Evolutionary conservation across 2,888 invertebrate genomes (phyloP).

Genomic region (Melanophora roralis): DNA sequence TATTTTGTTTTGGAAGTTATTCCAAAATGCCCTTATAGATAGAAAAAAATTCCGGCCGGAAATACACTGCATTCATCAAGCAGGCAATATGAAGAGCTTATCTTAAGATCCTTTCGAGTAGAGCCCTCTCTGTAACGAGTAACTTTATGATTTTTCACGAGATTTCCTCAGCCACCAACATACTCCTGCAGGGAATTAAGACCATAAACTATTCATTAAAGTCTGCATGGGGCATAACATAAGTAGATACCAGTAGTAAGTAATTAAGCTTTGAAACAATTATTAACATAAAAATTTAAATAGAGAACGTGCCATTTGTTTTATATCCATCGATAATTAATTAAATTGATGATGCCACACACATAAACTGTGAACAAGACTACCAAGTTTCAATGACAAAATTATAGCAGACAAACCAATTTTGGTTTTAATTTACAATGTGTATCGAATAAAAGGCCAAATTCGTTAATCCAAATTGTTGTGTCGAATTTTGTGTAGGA

Average conservation of each 20-base stretch:
- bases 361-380: neutral
- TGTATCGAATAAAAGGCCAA: neutral
- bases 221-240: too few relatives aligned
- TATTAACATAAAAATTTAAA: neutral
- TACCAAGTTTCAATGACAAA: conserved; percentile 20
- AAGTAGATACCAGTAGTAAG: neutral
- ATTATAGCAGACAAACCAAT: conserved; percentile 5
- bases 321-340: neutral
- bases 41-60: too few relatives aligned
- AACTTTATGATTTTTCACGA: too few relatives aligned
- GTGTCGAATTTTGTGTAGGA: conserved; percentile 22
- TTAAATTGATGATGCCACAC: conserved; percentile 11
- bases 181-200: too few relatives aligned
- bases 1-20: too few relatives aligned
- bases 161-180: too few relatives aligned
- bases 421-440: conserved; percentile 24
- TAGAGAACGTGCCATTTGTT: conserved; percentile 14
- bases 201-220: too few relatives aligned
- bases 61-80: too few relatives aligned
- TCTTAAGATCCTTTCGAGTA: too few relatives aligned
- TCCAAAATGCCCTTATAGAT: too few relatives aligned
- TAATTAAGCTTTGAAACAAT: neutral
- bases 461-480: conserved; percentile 5
- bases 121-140: too few relatives aligned
- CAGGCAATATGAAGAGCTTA: too few relatives aligned